A percentile compares a stretch with the other conserved stretches of the same genome.
Evolutionary conservation across 2,113 vertebrate genomes (phyloP).

Genomic region (Erythrocebus patas): DNA sequence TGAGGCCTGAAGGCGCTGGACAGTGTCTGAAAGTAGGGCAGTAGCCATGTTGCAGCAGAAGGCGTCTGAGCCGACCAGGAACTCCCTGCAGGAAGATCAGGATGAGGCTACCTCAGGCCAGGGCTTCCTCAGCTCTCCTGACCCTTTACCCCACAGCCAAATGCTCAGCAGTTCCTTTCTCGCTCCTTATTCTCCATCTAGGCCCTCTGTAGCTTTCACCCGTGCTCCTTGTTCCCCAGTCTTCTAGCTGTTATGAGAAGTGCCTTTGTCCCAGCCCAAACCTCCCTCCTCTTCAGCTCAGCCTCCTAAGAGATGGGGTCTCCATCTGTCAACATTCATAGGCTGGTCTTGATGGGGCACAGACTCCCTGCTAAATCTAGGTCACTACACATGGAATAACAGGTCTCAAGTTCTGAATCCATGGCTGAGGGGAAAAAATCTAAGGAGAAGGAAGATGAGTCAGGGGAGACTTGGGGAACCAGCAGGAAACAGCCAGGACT

Average conservation of each 20-base stretch:
- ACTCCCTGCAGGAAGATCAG: slow-evolving; percentile 80
- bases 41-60: slow-evolving; percentile 81
- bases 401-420: neutral
- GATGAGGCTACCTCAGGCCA: neutral
- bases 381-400: neutral
- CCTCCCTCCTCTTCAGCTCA: neutral
- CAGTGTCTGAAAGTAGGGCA: slow-evolving; percentile 75
- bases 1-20: slow-evolving; percentile 79
- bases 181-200: neutral
- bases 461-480: neutral
- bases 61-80: slow-evolving; percentile 78
- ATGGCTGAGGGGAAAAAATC: neutral
- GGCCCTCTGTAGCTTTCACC: neutral
- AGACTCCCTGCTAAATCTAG: neutral
- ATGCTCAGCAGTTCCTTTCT: neutral
- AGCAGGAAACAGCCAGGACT: slow-evolving; percentile 47
- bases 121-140: neutral
- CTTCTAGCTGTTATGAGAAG: neutral
- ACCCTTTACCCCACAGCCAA: neutral
- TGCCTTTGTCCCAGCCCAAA: neutral
- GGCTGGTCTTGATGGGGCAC: neutral
- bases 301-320: neutral
- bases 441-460: neutral
- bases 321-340: neutral
- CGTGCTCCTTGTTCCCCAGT: neutral